Evolutionary conservation across 2,797 vertebrate genomes (phyloP).

Genomic region (Oreochromis mossambicus): DNA sequence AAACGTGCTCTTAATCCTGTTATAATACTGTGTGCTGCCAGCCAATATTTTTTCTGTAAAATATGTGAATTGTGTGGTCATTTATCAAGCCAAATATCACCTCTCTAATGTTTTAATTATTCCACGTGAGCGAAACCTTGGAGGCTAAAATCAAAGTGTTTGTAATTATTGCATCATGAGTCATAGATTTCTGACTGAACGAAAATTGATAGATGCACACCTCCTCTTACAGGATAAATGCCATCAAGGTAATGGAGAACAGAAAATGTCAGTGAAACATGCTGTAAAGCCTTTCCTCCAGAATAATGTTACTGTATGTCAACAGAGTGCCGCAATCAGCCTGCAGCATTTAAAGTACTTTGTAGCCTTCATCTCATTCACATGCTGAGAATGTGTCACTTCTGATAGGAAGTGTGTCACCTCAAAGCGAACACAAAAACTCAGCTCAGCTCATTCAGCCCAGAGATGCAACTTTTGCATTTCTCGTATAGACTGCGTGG

Average conservation of each 20-base stretch:
- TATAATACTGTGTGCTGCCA: neutral
- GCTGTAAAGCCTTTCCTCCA: neutral
- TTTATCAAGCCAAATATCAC: neutral
- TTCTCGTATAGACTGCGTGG: neutral
- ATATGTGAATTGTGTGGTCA: neutral
- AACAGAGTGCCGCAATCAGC: neutral
- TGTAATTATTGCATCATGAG: neutral
- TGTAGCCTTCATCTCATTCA: constrained; percentile 13
- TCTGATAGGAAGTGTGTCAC: neutral
- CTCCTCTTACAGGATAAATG: neutral
- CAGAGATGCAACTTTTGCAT: neutral
- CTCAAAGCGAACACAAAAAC: neutral
- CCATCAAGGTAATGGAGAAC: neutral
- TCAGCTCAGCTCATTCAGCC: neutral
- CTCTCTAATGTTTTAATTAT: neutral
- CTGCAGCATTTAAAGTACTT: constrained; percentile 8
- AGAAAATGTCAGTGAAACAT: neutral
- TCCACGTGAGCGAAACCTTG: neutral
- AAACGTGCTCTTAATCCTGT: neutral
- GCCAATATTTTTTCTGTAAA: neutral
- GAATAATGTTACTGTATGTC: neutral
- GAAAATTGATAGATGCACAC: neutral
- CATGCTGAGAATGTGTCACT: constrained; percentile 9
- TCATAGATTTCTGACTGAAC: neutral
- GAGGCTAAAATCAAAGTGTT: neutral